phyloP scores from a whole-genome alignment of 2,888 invertebrate genomes.

The Euphydryas editha region DNA sequence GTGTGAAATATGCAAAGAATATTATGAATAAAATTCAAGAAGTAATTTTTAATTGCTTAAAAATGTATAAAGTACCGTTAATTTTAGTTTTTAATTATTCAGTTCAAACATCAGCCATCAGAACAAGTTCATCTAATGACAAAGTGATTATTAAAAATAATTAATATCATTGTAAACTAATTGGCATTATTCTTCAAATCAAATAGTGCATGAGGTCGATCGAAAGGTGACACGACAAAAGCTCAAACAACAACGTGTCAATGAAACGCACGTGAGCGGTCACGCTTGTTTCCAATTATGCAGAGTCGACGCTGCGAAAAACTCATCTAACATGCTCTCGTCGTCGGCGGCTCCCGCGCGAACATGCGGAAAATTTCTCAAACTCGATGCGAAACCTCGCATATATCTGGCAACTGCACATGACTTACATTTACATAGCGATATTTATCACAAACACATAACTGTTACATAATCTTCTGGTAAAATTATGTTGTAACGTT shows the following conservation, averaged over 20 bases:
- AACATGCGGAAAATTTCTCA: slow-evolving; percentile 35
- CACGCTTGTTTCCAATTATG: slow-evolving; percentile 60
- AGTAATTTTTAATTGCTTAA: too few relatives aligned
- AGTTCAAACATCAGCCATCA: too few relatives aligned
- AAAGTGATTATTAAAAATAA: too few relatives aligned
- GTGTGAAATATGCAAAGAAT: too few relatives aligned
- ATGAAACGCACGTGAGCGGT: slow-evolving; percentile 20
- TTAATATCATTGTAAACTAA: too few relatives aligned
- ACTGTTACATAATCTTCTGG: not conserved
- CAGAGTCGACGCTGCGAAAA: slow-evolving; percentile 57
- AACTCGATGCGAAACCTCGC: slow-evolving; percentile 29
- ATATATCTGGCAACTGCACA: slow-evolving; percentile 27
- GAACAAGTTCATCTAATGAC: too few relatives aligned
- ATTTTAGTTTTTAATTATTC: too few relatives aligned
- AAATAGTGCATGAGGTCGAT: not conserved
- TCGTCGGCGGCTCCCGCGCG: slow-evolving; percentile 34
- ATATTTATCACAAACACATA: not conserved
- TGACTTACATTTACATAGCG: slow-evolving; percentile 27
- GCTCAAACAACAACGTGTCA: slow-evolving; percentile 21
- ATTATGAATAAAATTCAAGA: too few relatives aligned
- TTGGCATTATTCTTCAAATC: not conserved
- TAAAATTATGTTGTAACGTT: not conserved
- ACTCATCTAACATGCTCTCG: slow-evolving; percentile 67
- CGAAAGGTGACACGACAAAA: slow-evolving; percentile 13
- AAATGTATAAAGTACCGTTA: too few relatives aligned